Conservation (phyloP, 2,113 vertebrate species). For the Nycticebus coucang region DNA sequence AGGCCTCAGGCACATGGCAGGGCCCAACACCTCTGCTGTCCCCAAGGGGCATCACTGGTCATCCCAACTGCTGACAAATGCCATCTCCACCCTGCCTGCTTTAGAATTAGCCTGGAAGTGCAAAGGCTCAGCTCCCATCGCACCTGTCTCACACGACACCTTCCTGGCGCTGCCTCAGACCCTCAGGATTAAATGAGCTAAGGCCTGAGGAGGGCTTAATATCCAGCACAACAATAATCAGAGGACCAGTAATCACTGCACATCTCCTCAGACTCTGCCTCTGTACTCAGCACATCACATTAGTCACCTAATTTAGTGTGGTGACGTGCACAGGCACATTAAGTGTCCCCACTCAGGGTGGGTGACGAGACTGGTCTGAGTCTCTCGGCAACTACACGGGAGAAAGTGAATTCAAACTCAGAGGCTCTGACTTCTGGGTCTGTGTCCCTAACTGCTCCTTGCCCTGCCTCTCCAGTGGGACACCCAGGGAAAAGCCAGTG, state of each 20-base stretch:
- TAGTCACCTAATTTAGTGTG: not conserved
- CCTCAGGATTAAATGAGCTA: not conserved
- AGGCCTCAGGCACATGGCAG: no score
- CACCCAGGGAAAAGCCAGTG: not conserved
- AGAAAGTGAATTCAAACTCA: not conserved
- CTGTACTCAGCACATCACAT: no score
- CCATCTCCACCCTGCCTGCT: not conserved
- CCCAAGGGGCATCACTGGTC: rapidly evolving
- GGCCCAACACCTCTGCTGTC: not conserved
- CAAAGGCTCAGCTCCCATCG: not conserved
- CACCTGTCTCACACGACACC: rapidly evolving
- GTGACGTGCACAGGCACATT: no score
- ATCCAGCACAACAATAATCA: not conserved
- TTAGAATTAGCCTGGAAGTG: no score
- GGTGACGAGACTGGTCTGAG: not conserved
- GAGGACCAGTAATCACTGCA: not conserved
- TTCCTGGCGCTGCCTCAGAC: not conserved
- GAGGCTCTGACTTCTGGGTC: not conserved
- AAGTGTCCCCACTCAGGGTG: no score
- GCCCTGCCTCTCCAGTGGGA: not conserved
- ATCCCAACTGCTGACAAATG: no score
- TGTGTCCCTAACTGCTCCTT: no score
- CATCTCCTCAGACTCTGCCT: not conserved
- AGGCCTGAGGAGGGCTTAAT: not conserved
- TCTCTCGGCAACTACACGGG: not conserved